phyloP scores from a whole-genome alignment of 2,113 vertebrate species.

The Aldabrachelys gigantea region DNA sequence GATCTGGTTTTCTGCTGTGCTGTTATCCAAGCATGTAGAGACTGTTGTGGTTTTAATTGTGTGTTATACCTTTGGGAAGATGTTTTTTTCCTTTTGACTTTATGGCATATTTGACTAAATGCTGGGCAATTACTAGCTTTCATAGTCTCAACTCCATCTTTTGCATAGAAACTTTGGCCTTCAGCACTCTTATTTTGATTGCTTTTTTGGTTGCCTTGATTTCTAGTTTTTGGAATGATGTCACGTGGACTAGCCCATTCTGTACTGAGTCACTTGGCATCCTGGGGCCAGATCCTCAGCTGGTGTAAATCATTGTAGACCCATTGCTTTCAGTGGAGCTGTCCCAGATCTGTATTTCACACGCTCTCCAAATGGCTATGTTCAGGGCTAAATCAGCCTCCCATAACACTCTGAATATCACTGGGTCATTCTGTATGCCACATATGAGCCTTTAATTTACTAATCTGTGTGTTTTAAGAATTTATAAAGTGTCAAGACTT shows the following conservation, averaged over 20 bases:
- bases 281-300: background rate
- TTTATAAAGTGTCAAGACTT: constrained; percentile 30
- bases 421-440: constrained; percentile 8
- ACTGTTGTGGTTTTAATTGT: constrained; percentile 12
- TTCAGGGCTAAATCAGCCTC: constrained; percentile 63
- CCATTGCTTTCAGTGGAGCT: background rate
- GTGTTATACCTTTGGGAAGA: constrained; percentile 37
- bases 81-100: constrained; percentile 43
- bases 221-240: background rate
- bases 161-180: constrained; percentile 19
- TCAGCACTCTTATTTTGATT: constrained; percentile 7
- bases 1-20: constrained; percentile 47
- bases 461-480: background rate
- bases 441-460: constrained; percentile 4
- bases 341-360: constrained; percentile 30
- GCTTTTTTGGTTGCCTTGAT: background rate
- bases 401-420: constrained; percentile 14
- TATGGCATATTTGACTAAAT: constrained; percentile 47
- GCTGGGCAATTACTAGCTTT: constrained; percentile 15
- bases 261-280: background rate
- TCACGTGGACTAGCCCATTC: background rate
- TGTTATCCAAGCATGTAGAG: constrained; percentile 37
- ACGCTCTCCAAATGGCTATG: constrained; percentile 25
- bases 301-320: constrained; percentile 4
- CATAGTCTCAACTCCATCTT: constrained; percentile 22